phyloP scores from a whole-genome alignment of 2,888 invertebrate genomes.

The Dinocampus coccinellae region DNA sequence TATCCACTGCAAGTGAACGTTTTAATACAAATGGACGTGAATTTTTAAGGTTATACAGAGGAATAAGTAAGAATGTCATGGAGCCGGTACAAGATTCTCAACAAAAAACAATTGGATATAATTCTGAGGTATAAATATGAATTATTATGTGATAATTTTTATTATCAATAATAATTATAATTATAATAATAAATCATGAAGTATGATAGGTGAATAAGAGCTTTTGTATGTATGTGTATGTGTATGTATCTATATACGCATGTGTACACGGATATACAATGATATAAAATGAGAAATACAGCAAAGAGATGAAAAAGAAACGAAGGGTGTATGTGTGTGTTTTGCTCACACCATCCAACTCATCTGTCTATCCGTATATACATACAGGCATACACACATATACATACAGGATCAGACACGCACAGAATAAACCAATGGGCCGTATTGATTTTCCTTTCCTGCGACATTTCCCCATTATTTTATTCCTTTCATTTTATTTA shows the following conservation, averaged over 20 bases:
- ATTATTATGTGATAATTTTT: neutral
- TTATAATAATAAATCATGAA: too few relatives aligned
- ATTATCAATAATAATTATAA: too few relatives aligned
- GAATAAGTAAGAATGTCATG: slow-evolving; percentile 62
- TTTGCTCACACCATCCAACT: slow-evolving; percentile 21
- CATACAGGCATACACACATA: slow-evolving; percentile 39
- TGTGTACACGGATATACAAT: neutral
- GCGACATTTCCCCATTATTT: slow-evolving; percentile 33
- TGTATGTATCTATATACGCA: too few relatives aligned
- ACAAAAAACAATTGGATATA: slow-evolving; percentile 57
- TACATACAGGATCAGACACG: too few relatives aligned
- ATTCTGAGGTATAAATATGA: slow-evolving; percentile 59
- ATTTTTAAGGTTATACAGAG: neutral
- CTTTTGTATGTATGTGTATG: too few relatives aligned
- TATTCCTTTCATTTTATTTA: neutral
- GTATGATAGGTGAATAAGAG: too few relatives aligned
- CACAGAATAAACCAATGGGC: slow-evolving; percentile 29
- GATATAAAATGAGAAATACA: too few relatives aligned
- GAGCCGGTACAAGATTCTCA: slow-evolving; percentile 63
- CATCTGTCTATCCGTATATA: slow-evolving; percentile 9
- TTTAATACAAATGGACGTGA: slow-evolving; percentile 15
- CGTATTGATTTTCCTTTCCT: slow-evolving; percentile 45
- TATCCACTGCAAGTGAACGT: slow-evolving; percentile 26
- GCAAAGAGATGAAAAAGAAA: slow-evolving; percentile 7
- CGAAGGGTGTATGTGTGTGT: slow-evolving; percentile 22